Percentiles rank a stretch among this genome's conserved stretches.
Evolutionary conservation across 1,140 invertebrate species (phyloP).

Genomic region (Trialeurodes vaporariorum): DNA sequence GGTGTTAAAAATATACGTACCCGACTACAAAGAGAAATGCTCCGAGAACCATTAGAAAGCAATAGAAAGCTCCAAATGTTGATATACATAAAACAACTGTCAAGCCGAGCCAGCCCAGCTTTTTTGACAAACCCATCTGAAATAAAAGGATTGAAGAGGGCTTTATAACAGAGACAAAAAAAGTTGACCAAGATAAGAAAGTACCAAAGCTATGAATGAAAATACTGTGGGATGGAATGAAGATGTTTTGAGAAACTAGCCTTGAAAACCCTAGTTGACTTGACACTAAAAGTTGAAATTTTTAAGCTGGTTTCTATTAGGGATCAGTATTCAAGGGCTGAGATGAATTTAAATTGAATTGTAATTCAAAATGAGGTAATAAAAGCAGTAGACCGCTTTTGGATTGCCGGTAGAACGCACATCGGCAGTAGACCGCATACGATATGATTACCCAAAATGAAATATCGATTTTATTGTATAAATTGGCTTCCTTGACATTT

Average conservation of each 20-base stretch:
- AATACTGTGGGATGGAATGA: background rate
- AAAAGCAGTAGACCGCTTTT: too few species aligned
- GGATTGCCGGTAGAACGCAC: too few species aligned
- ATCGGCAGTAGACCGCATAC: too few species aligned
- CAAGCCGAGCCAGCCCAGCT: background rate
- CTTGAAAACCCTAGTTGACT: background rate
- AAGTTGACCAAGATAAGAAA: background rate
- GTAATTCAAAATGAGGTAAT: too few species aligned
- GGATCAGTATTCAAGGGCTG: too few species aligned
- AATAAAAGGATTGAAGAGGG: too few species aligned
- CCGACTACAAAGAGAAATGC: background rate
- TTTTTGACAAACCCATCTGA: background rate
- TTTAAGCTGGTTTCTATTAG: background rate
- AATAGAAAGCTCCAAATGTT: background rate
- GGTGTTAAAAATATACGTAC: background rate
- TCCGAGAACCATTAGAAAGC: background rate
- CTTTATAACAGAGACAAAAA: background rate
- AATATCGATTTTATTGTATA: too few species aligned
- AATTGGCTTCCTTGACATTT: too few species aligned
- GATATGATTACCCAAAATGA: too few species aligned
- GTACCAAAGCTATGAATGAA: too few species aligned
- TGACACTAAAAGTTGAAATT: background rate
- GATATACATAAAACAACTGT: background rate
- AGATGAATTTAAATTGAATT: too few species aligned
- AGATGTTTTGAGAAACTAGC: background rate